Base-by-base conservation (phyloP, 2,888 invertebrate species). In the Sturmia bella region DNA sequence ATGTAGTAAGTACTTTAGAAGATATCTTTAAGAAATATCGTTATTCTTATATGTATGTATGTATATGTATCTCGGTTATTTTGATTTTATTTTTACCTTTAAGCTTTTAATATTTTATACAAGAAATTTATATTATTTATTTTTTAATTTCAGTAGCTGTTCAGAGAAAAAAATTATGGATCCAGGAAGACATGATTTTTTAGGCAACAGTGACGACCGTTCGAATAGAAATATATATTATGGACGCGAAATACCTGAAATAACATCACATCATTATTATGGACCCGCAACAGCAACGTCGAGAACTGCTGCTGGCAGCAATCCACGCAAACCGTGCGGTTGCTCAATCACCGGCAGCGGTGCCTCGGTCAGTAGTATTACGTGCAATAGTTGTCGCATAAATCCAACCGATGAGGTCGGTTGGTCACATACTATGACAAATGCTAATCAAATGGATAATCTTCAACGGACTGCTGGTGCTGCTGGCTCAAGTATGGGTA, bases 101-200 rank as follows among this genome's bases (percentile, higher is more conserved):
- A 54, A 1, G 32, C 2, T 1, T 2, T 9, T 19, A 6, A 57
- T 13, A n/a, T 19, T 19, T 1, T 57, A 12, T 32, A n/a, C 7
- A 32, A 13, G 11, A 12, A 9, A 21, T 50, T 27, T 12, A 7
- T 15, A 19, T 39, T 72, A 2, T 24, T 12, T 54, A 5, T 63
- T 2, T 15, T 9, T 59, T 59, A 11, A 9, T 74, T 74, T 17
- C 15, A 64, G 45, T 32, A 19, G 21, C 21, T 63, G 15, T 45
- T 50, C 3, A 69, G 45, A 54, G 1, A n/a, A 85, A 84, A n/a
- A 75, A 85, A 86, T 41, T 81, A 89, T 89, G 89, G 89, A 89
- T 83, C 86, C 88, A 57, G 87, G 87, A 78, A 84, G 87, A 87
- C 89, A 87, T 85, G 89, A 88, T 84, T 83, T 74, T 77, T 85